Conservation (phyloP, 2,888 invertebrate genomes). For the Aricia artaxerxes region DNA sequence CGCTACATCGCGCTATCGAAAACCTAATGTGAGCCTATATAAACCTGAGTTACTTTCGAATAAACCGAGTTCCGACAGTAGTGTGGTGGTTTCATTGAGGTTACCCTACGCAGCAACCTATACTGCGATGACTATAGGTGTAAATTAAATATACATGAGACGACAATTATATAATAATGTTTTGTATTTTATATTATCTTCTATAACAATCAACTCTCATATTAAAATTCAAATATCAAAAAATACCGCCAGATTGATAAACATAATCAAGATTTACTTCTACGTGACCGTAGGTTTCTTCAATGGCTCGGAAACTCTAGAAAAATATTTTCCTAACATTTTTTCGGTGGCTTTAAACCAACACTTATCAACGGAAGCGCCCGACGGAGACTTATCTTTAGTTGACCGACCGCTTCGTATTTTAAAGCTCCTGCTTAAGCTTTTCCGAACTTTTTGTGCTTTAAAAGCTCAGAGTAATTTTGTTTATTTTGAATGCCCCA, state of each 20-base stretch:
- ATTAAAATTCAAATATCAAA: neutral
- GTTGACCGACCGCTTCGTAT: slow-evolving; percentile 19
- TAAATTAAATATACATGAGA: too few species aligned
- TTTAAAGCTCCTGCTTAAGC: slow-evolving; percentile 9
- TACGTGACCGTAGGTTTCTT: neutral
- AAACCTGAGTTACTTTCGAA: too few species aligned
- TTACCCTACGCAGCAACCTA: too few species aligned
- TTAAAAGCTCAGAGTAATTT: neutral
- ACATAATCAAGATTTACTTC: neutral
- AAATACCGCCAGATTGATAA: too few species aligned
- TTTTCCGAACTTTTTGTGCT: slow-evolving; percentile 4
- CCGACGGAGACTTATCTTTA: neutral
- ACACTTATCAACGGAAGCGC: slow-evolving; percentile 21
- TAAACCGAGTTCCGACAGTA: too few species aligned
- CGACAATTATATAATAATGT: neutral
- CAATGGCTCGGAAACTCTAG: neutral
- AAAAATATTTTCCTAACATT: neutral
- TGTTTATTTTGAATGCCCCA: neutral
- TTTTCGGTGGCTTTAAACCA: neutral
- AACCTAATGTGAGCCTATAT: too few species aligned
- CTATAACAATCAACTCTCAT: neutral
- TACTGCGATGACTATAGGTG: neutral
- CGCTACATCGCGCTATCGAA: too few species aligned
- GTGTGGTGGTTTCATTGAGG: too few species aligned
- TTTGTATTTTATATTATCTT: neutral